Base-by-base conservation (phyloP, 2,113 vertebrate genomes). In the Azemiops feae region DNA sequence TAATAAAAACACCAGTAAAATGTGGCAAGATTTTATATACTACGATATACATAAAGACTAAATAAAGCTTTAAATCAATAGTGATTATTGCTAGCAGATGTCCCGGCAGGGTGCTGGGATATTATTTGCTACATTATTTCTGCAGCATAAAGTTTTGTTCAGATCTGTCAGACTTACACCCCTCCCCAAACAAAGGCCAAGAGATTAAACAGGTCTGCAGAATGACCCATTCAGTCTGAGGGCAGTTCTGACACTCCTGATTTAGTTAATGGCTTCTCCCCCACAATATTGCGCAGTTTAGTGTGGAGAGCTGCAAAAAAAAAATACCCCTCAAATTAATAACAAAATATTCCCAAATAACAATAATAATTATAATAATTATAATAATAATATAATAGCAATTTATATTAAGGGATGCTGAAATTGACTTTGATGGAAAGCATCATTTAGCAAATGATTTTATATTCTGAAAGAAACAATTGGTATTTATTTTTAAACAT, bases 21-120 rank as follows among this genome's bases (percentile, higher is more conserved):
- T 95, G 97, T 98, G 97, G 98, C 97, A 97, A 98, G 97, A 98
- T 96, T 98, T 98, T 97, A 97, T 97, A 98, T 97, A 98, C 94
- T 96, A 97, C 93, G 97, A 97, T 96, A 97, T 95, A 98, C 97
- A 98, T 96, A 97, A 97, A 96, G 98, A 96, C 98, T 98, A 98
- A 97, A 95, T 99, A 99, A 99, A 99, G 99, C 99, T 98, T 99
- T 98, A 97, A 98, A 98, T 99, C 98, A 97, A 98, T 98, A 98
- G 98, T 98, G 98, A 98, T 98, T 98, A 98, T 98, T 98, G 98
- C 98, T 97, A 97, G 97, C 97, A 95, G 95, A 97, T 95, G 96
- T 96, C 97, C 97, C 96, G 95, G 97, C 97, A 94, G 92, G 53
- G 95, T 92, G 96, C 97, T 94, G 96, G 97, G 97, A 95, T 95